phyloP scores from a whole-genome alignment of 2,888 invertebrate genomes.

The Ctena decussata region DNA sequence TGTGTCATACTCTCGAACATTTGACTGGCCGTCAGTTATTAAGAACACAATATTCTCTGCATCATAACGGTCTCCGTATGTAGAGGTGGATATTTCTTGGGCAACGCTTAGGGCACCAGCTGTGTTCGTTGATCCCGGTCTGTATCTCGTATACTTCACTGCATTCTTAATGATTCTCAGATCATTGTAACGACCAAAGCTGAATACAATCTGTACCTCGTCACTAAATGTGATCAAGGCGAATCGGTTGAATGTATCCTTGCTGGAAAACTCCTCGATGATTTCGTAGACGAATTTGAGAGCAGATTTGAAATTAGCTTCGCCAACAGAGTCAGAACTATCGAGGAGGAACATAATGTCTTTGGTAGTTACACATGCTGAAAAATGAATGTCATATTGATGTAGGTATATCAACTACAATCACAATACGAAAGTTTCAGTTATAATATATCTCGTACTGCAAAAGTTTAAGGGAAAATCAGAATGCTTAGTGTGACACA shows the following conservation, averaged over 20 bases:
- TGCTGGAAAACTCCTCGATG: slow-evolving; percentile 71
- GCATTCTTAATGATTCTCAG: slow-evolving; percentile 62
- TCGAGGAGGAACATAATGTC: slow-evolving; percentile 81
- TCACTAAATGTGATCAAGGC: slow-evolving; percentile 78
- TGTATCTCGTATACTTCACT: slow-evolving; percentile 72
- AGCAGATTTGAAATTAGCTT: slow-evolving; percentile 72
- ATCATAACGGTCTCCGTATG: slow-evolving; percentile 70
- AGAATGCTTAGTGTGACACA: too few species aligned
- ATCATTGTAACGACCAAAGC: slow-evolving; percentile 73
- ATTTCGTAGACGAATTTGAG: slow-evolving; percentile 68
- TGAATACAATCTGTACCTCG: slow-evolving; percentile 76
- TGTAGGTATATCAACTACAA: too few species aligned
- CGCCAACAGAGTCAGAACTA: slow-evolving; percentile 79
- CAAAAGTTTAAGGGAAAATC: too few species aligned
- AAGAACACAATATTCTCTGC: slow-evolving; percentile 77
- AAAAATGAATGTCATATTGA: too few species aligned
- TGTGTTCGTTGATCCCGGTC: slow-evolving; percentile 80
- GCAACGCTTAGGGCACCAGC: slow-evolving; percentile 78
- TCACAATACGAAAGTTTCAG: too few species aligned
- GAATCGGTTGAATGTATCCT: slow-evolving; percentile 73
- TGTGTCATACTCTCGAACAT: slow-evolving; percentile 78
- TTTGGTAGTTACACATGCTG: slow-evolving; percentile 76
- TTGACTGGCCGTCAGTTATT: slow-evolving; percentile 82
- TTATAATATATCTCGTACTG: too few species aligned
- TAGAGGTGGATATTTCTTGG: slow-evolving; percentile 58